A percentile compares a stretch with the other conserved stretches of the same genome.
phyloP scores from a whole-genome alignment of 1,140 invertebrate genomes.

The Euwallacea similis region DNA sequence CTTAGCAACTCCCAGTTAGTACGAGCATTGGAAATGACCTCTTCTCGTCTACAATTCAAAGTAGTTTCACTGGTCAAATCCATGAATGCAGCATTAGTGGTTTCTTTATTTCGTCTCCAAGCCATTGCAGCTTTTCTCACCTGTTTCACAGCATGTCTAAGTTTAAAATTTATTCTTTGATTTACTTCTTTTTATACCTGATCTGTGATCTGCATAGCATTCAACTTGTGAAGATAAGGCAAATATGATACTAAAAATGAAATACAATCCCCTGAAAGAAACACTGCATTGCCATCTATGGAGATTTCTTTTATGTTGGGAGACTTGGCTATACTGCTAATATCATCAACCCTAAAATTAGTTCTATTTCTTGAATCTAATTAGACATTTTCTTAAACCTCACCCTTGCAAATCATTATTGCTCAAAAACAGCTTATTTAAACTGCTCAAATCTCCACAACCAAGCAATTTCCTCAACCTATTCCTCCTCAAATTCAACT shows the following conservation, averaged over 20 bases:
- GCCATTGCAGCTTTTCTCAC: slow-evolving; percentile 68
- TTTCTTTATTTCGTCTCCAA: slow-evolving; percentile 75
- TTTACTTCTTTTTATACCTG: slow-evolving; percentile 55
- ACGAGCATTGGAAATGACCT: slow-evolving; percentile 78
- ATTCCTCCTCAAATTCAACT: slow-evolving; percentile 87
- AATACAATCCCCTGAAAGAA: slow-evolving; percentile 70
- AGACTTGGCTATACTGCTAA: slow-evolving; percentile 74
- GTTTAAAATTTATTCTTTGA: slow-evolving; percentile 5
- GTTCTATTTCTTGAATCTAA: slow-evolving; percentile 8
- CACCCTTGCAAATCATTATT: slow-evolving; percentile 83
- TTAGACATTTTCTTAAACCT: slow-evolving; percentile 29
- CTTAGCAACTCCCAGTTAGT: slow-evolving; percentile 79
- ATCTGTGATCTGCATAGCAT: slow-evolving; percentile 75
- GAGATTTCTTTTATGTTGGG: slow-evolving; percentile 76
- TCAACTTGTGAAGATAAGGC: slow-evolving; percentile 69
- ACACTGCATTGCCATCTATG: slow-evolving; percentile 84
- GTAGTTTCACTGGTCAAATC: slow-evolving; percentile 68
- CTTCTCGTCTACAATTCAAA: slow-evolving; percentile 68
- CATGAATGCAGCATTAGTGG: slow-evolving; percentile 66
- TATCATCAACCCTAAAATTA: slow-evolving; percentile 74
- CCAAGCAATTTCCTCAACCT: slow-evolving; percentile 77
- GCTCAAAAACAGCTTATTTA: slow-evolving; percentile 81
- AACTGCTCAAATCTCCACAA: slow-evolving; percentile 75
- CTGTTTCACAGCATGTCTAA: neutral
- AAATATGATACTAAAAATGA: slow-evolving; percentile 79